Evolutionary conservation across 2,797 vertebrate genomes (phyloP), one percentile per base, ranked within the genome.

Genomic region (Synaphobranchus kaupii): DNA sequence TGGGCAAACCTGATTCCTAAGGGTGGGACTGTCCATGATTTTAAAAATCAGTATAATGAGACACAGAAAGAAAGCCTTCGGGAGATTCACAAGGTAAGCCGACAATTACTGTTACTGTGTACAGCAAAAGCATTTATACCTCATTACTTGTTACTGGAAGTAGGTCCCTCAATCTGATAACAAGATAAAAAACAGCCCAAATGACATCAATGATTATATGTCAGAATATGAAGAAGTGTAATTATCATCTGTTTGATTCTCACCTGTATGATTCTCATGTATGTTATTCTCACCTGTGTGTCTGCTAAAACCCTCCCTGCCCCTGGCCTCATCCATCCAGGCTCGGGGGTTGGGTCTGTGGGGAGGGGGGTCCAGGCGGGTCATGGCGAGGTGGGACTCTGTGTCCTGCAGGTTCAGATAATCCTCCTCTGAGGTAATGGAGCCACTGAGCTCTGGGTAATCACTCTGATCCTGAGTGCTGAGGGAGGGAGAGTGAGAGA

Each of bases 311-410:
- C 85, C 3, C 31, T 94, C 92, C 80, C 90, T 91, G 86, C 89
- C 90, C 22, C 84, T 90, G n/a, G 93, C 86, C 4, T 95, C 95
- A 0, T 96, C 95, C 93, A 95, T 95, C 96, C 95, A 96, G 15
- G 86, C 92, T 9, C 92, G 91, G 22, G 95, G 92, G 89, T 91
- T 94, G 7, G 94, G 90, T 12, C 94, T 91, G 81, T 95, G 94
- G 5, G 94, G 91, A 0, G 94, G 93, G 3, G 93, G 94, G 91
- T 96, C 93, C 39, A 96, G 92, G 17, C 95, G 93, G 84, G 96
- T 96, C 96, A 97, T 97, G 86, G 52, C 47, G 71, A 22, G 80
- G 48, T 87, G 89, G 81, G 83, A n/a, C 0, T 88, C 83, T 2
- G 1, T 87, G 20, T 71, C 87, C 54, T 5, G 84, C 84, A 90